Evolutionary conservation across 2,888 invertebrate genomes (phyloP).

Genomic region (Eucriotettix oculatus): DNA sequence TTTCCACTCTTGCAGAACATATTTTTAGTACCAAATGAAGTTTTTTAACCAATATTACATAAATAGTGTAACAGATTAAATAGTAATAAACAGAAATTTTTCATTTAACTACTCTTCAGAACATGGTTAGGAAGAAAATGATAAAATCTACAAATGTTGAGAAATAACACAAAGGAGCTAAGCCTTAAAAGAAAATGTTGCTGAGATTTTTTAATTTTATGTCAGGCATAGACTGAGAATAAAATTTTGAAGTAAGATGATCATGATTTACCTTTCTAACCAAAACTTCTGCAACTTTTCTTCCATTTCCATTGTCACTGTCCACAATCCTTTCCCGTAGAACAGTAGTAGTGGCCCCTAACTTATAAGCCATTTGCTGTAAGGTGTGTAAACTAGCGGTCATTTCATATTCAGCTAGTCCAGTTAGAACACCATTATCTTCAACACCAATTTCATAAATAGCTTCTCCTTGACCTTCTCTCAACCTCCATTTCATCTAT

Average conservation of each 20-base stretch:
- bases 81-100: too few species aligned
- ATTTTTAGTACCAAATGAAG: too few species aligned
- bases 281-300: conserved; percentile 71
- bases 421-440: conserved; percentile 74
- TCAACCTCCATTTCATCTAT: conserved; percentile 90
- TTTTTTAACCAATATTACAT: too few species aligned
- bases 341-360: conserved; percentile 68
- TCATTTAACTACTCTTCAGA: too few species aligned
- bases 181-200: too few species aligned
- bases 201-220: background rate
- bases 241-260: background rate
- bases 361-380: conserved; percentile 69
- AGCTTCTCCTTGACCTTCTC: conserved; percentile 91
- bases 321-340: conserved; percentile 45
- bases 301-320: conserved; percentile 15
- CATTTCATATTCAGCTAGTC: conserved; percentile 69
- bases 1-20: too few species aligned
- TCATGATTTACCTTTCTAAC: conserved; percentile 52
- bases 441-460: conserved; percentile 95
- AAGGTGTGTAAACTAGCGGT: conserved; percentile 72
- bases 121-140: too few species aligned
- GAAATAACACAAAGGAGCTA: too few species aligned
- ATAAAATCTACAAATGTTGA: too few species aligned
- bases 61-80: too few species aligned
- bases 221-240: background rate